phyloP scores from a whole-genome alignment of 1,140 invertebrate species.

The Planococcus citri region DNA sequence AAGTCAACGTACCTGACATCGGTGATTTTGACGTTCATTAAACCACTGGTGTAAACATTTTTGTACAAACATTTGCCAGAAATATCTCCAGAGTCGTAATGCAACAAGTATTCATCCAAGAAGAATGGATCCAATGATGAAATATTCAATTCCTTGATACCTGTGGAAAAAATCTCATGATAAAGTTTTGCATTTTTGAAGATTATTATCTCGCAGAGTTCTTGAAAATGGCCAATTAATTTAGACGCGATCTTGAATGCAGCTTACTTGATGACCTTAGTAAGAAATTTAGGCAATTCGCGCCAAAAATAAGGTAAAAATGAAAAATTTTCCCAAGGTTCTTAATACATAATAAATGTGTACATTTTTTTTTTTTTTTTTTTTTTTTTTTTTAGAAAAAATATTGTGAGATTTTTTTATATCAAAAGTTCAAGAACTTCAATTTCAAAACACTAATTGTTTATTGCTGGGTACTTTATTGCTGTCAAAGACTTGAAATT shows the following conservation, averaged over 20 bases:
- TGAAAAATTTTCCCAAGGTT: too few species aligned
- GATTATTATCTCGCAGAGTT: too few species aligned
- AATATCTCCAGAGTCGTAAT: slow-evolving; percentile 28
- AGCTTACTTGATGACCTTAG: background rate
- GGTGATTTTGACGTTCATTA: slow-evolving; percentile 26
- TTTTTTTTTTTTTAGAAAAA: too few species aligned
- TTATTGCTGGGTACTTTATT: too few species aligned
- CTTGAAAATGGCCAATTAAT: background rate
- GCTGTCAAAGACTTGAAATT: too few species aligned
- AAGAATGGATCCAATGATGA: slow-evolving; percentile 28
- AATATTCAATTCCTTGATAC: slow-evolving; percentile 25
- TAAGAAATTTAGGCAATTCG: background rate
- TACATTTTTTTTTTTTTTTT: too few species aligned
- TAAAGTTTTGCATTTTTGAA: background rate
- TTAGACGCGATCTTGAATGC: background rate
- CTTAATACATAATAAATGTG: too few species aligned
- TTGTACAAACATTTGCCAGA: slow-evolving; percentile 26
- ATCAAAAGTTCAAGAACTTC: too few species aligned
- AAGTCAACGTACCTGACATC: slow-evolving; percentile 27
- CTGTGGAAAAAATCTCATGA: slow-evolving; percentile 4
- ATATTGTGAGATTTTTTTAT: too few species aligned
- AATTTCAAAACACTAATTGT: too few species aligned
- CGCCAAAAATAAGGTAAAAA: too few species aligned
- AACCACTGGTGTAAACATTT: slow-evolving; percentile 26
- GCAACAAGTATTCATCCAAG: slow-evolving; percentile 28